Evolutionary conservation across 2,113 vertebrate species (phyloP).

Genomic region (Zeus faber): DNA sequence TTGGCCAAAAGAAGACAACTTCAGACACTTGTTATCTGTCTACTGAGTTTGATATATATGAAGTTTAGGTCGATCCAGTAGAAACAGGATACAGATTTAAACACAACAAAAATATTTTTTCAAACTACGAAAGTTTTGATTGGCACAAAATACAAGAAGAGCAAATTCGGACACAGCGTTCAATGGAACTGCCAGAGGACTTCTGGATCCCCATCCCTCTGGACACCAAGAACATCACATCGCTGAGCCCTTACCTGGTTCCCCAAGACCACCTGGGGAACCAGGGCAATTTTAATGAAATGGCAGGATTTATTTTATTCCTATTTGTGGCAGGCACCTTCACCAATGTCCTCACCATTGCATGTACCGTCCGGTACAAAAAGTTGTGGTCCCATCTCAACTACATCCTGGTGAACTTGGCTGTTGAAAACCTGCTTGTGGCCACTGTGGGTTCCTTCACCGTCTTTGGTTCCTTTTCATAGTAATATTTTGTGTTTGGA

Average conservation of each 20-base stretch:
- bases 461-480: slow-evolving; percentile 55
- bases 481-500: slow-evolving; percentile 74
- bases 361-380: slow-evolving; percentile 71
- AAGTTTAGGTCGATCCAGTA: not conserved
- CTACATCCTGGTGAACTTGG: slow-evolving; percentile 80
- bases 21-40: not conserved
- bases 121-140: not conserved
- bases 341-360: slow-evolving; percentile 70
- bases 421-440: slow-evolving; percentile 73
- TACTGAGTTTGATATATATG: not conserved
- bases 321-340: slow-evolving; percentile 53
- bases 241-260: slow-evolving; percentile 73
- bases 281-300: slow-evolving; percentile 40
- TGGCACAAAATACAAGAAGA: not conserved
- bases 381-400: slow-evolving; percentile 79
- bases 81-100: not conserved
- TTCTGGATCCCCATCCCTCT: slow-evolving; percentile 71
- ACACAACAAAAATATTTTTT: not conserved
- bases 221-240: slow-evolving; percentile 67
- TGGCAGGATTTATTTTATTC: slow-evolving; percentile 68
- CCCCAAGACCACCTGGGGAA: slow-evolving; percentile 74
- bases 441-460: slow-evolving; percentile 66
- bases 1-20: not conserved
- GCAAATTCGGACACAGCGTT: slow-evolving; percentile 34
- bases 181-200: slow-evolving; percentile 66